phyloP scores from a whole-genome alignment of 2,113 vertebrate genomes.

The Osmerus eperlanus region DNA sequence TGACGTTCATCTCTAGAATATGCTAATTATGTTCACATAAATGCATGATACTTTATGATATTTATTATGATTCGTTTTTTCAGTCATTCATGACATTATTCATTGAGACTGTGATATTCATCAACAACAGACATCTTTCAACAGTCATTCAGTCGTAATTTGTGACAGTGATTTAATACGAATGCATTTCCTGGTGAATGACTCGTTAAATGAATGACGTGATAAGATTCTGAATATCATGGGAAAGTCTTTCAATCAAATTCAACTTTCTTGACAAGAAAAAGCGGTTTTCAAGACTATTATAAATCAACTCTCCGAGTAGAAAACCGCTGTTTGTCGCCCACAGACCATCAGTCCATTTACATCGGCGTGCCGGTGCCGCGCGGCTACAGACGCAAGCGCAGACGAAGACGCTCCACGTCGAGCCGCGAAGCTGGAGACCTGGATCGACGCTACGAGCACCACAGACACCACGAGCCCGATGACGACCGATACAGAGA shows the following conservation, averaged over 20 bases:
- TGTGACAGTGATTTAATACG: constrained; percentile 20
- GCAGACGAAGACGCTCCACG: constrained; percentile 74
- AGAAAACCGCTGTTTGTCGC: background rate
- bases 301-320: too few species aligned
- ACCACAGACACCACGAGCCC: constrained; percentile 58
- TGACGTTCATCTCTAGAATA: too few species aligned
- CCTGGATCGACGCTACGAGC: constrained; percentile 63
- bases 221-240: constrained; percentile 22
- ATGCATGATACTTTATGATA: too few species aligned
- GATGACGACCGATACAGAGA: constrained; percentile 62
- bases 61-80: too few species aligned
- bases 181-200: constrained; percentile 10
- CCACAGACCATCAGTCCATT: constrained; percentile 82
- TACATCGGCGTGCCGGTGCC: constrained; percentile 88
- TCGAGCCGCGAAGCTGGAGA: constrained; percentile 66
- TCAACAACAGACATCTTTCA: constrained; percentile 10
- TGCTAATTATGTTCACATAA: background rate
- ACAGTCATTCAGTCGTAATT: constrained; percentile 29
- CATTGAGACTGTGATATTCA: background rate
- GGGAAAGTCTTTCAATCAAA: background rate
- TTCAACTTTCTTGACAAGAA: background rate
- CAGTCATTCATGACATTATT: too few species aligned
- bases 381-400: constrained; percentile 79
- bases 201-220: constrained; percentile 27
- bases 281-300: background rate